Percentiles rank a stretch among this genome's conserved stretches.
Evolutionary conservation across 1,140 invertebrate species (phyloP).

Genomic region (Zophobas morio): DNA sequence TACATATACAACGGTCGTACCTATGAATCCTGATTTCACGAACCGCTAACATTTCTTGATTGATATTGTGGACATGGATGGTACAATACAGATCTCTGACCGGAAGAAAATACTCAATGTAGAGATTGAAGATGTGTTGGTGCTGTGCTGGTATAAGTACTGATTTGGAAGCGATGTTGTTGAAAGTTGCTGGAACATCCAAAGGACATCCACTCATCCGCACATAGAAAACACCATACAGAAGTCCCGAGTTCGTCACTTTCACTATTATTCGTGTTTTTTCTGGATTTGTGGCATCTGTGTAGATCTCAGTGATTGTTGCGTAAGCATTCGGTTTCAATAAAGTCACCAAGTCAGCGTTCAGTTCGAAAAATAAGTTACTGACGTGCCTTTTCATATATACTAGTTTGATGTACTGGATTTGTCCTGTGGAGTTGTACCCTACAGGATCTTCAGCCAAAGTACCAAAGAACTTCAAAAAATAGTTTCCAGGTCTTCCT

Average conservation of each 20-base stretch:
- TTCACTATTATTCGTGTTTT: conserved; percentile 66
- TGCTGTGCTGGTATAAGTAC: conserved; percentile 67
- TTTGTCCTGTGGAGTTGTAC: conserved; percentile 64
- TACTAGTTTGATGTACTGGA: conserved; percentile 65
- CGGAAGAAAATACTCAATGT: conserved; percentile 63
- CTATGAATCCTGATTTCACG: conserved; percentile 66
- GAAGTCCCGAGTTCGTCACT: conserved; percentile 68
- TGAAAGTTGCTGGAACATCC: conserved; percentile 66
- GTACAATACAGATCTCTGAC: conserved; percentile 67
- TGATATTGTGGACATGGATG: conserved; percentile 66
- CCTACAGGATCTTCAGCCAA: conserved; percentile 64
- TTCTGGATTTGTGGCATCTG: conserved; percentile 65
- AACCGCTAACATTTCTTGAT: conserved; percentile 66
- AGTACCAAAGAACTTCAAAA: conserved; percentile 69
- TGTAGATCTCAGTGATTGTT: conserved; percentile 67
- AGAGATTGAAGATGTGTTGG: conserved; percentile 66
- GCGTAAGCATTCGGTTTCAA: conserved; percentile 64
- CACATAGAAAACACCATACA: conserved; percentile 64
- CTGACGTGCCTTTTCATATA: conserved; percentile 65
- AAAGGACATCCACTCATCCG: conserved; percentile 67
- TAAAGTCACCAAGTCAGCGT: conserved; percentile 67
- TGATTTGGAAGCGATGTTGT: conserved; percentile 63
- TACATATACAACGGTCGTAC: conserved; percentile 68
- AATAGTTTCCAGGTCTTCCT: conserved; percentile 68
- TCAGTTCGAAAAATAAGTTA: conserved; percentile 67